Percentiles rank a stretch among this genome's conserved stretches.
phyloP scores from a whole-genome alignment of 2,888 invertebrate genomes.

The Drosophila pseudotakahashii region DNA sequence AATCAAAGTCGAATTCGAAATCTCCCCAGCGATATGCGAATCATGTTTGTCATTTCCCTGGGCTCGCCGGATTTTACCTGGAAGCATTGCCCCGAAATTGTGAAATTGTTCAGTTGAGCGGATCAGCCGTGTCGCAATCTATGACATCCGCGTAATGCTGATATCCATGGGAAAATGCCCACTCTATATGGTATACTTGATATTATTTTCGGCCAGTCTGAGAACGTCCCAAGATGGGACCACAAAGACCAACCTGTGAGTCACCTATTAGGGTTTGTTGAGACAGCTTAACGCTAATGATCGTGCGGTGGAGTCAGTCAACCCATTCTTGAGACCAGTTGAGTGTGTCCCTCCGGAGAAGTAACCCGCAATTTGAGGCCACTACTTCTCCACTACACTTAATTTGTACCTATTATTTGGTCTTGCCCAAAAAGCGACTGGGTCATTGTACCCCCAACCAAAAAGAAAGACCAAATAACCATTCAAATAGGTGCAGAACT shows the following conservation, averaged over 20 bases:
- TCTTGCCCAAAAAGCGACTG: slow-evolving; percentile 37
- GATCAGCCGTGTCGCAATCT: slow-evolving; percentile 69
- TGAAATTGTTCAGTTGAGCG: slow-evolving; percentile 68
- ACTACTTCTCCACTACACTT: slow-evolving; percentile 54
- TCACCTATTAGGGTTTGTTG: slow-evolving; percentile 26
- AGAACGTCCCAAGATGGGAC: neutral
- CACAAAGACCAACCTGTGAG: slow-evolving; percentile 6
- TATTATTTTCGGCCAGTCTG: slow-evolving; percentile 22
- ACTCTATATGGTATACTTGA: slow-evolving; percentile 5
- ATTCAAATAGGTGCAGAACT: slow-evolving; percentile 2
- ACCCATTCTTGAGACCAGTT: slow-evolving; percentile 65
- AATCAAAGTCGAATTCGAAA: slow-evolving; percentile 41
- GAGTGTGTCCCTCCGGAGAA: slow-evolving; percentile 77
- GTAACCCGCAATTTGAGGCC: slow-evolving; percentile 77
- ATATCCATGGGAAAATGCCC: slow-evolving; percentile 72
- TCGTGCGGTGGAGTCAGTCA: slow-evolving; percentile 34
- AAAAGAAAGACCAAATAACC: neutral
- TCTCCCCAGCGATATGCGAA: slow-evolving; percentile 59
- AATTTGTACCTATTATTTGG: slow-evolving; percentile 70
- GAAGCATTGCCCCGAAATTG: slow-evolving; percentile 60
- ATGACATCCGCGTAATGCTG: slow-evolving; percentile 65
- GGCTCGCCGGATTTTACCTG: slow-evolving; percentile 56
- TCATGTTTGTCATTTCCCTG: slow-evolving; percentile 64
- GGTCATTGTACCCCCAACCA: slow-evolving; percentile 19
- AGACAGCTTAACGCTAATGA: slow-evolving; percentile 48